Conservation (phyloP, 2,113 vertebrate genomes). For the Thymallus thymallus region DNA sequence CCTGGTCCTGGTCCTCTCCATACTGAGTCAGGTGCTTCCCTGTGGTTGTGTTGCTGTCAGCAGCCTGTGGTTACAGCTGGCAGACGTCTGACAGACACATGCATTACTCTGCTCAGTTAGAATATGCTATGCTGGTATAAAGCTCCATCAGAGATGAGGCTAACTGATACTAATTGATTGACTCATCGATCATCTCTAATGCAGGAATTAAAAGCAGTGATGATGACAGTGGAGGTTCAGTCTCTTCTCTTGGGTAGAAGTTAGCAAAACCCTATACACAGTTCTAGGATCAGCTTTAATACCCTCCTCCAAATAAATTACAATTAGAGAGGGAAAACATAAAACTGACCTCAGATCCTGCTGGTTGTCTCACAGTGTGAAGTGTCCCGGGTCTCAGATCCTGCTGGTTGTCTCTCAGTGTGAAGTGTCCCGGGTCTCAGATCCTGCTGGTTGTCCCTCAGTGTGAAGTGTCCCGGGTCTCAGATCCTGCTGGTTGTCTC, state of each 20-base stretch:
- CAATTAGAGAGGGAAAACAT: background rate
- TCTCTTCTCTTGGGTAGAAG: slow-evolving; percentile 27
- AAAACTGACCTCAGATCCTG: slow-evolving; percentile 11
- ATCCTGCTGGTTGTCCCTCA: slow-evolving; percentile 2
- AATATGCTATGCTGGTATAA: slow-evolving; percentile 70
- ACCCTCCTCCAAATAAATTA: background rate
- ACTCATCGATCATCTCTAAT: slow-evolving; percentile 68
- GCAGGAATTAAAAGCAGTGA: slow-evolving; percentile 60
- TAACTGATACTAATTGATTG: slow-evolving; percentile 77
- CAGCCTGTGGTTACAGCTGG: slow-evolving; percentile 61
- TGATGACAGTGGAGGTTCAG: slow-evolving; percentile 42
- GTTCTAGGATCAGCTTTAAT: background rate
- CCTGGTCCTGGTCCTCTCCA: slow-evolving; percentile 40
- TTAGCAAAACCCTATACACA: background rate
- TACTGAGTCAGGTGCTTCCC: slow-evolving; percentile 65
- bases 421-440: slow-evolving; percentile 47
- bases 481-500: slow-evolving; percentile 3
- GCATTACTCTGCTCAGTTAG: slow-evolving; percentile 73
- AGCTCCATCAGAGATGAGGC: slow-evolving; percentile 64
- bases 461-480: slow-evolving; percentile 43
- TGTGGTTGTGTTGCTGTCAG: background rate
- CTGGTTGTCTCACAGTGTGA: background rate
- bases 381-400: background rate
- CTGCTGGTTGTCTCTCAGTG: slow-evolving; percentile 5
- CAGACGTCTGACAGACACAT: slow-evolving; percentile 53